Evolutionary conservation across 2,888 invertebrate genomes (phyloP).

Genomic region (Hemaris fuciformis): DNA sequence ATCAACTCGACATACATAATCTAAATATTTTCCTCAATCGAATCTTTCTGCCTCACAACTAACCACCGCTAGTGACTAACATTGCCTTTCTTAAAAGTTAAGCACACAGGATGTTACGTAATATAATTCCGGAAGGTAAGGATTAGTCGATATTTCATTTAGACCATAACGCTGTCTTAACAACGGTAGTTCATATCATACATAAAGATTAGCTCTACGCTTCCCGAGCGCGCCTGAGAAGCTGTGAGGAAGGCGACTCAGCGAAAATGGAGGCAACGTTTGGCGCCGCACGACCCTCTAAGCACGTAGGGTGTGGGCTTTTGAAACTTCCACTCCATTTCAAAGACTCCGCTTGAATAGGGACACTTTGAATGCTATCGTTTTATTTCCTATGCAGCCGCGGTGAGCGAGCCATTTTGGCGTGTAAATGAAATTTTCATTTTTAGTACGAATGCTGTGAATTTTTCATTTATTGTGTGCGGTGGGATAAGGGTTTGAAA

Average conservation of each 20-base stretch:
- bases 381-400: neutral
- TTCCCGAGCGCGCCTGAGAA: neutral
- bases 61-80: no score
- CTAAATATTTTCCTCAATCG: no score
- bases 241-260: conserved; percentile 14
- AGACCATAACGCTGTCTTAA: neutral
- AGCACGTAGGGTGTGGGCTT: conserved; percentile 23
- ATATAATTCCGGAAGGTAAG: no score
- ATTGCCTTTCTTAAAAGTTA: no score
- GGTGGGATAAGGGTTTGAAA: neutral
- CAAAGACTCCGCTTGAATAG: conserved; percentile 18
- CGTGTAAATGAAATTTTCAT: neutral
- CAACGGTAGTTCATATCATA: neutral
- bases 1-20: no score
- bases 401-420: neutral
- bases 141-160: neutral
- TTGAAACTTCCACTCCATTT: conserved; percentile 25
- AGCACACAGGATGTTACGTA: no score
- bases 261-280: conserved; percentile 17
- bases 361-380: conserved; percentile 4
- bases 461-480: neutral
- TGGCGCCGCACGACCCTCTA: conserved; percentile 23
- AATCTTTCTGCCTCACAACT: no score
- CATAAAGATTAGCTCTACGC: neutral
- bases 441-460: neutral